Evolutionary conservation across 2,888 invertebrate genomes (phyloP).

Genomic region (Tipula helvola): DNA sequence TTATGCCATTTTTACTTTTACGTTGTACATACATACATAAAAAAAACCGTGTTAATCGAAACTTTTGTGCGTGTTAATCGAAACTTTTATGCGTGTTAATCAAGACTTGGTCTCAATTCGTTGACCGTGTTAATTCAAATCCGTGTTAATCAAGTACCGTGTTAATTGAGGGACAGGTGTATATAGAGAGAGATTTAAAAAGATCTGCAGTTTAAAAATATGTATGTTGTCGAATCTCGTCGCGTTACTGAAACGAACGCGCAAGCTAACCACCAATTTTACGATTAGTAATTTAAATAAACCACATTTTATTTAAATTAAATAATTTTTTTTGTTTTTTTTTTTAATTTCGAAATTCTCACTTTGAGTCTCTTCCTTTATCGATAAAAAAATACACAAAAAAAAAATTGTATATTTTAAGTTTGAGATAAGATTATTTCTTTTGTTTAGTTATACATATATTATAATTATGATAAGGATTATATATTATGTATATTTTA

Average conservation of each 20-base stretch:
- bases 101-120: too few species aligned
- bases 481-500: neutral
- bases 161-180: too few species aligned
- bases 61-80: too few species aligned
- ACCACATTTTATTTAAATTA: neutral
- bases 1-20: too few species aligned
- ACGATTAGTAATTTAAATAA: neutral
- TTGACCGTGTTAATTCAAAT: too few species aligned
- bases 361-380: slow-evolving; percentile 1
- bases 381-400: neutral
- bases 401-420: neutral
- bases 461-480: neutral
- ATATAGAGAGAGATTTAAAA: neutral
- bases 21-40: too few species aligned
- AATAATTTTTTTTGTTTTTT: neutral
- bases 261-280: neutral
- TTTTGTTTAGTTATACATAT: neutral
- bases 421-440: slow-evolving; percentile 4
- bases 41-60: too few species aligned
- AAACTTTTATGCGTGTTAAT: too few species aligned
- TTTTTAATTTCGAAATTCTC: neutral
- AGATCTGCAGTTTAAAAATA: neutral
- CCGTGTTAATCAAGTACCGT: too few species aligned
- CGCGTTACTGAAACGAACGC: neutral
- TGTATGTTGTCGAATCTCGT: neutral